Conservation (phyloP, 2,888 invertebrate species). For the Lepeophtheirus nordmannii region DNA sequence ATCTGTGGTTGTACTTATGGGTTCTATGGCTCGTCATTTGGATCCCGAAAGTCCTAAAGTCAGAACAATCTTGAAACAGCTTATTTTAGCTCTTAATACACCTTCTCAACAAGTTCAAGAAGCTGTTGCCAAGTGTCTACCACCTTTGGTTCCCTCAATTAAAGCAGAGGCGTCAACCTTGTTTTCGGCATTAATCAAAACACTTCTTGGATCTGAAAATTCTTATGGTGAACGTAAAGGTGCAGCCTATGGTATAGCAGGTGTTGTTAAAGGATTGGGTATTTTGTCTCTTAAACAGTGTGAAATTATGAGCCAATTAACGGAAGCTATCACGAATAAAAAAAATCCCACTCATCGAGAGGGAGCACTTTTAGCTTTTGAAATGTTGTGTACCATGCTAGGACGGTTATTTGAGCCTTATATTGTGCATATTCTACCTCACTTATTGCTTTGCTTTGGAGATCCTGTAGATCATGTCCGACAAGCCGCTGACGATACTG, state of each 20-base stretch:
- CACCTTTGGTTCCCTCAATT: slow-evolving; percentile 78
- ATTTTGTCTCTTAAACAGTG: slow-evolving; percentile 85
- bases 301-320: slow-evolving; percentile 84
- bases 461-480: slow-evolving; percentile 75
- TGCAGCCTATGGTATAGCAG: slow-evolving; percentile 92
- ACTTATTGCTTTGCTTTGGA: slow-evolving; percentile 84
- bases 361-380: slow-evolving; percentile 90
- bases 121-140: slow-evolving; percentile 88
- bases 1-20: slow-evolving; percentile 91
- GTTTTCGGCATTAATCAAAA: slow-evolving; percentile 67
- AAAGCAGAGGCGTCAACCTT: slow-evolving; percentile 76
- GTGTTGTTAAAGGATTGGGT: slow-evolving; percentile 85
- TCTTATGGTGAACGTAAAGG: slow-evolving; percentile 86
- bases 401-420: slow-evolving; percentile 96
- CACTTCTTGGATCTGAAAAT: slow-evolving; percentile 55
- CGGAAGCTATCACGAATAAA: slow-evolving; percentile 81
- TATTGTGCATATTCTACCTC: slow-evolving; percentile 88
- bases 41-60: slow-evolving; percentile 40
- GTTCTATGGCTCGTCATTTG: slow-evolving; percentile 86
- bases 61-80: slow-evolving; percentile 68
- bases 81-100: slow-evolving; percentile 79
- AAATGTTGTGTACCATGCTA: slow-evolving; percentile 84
- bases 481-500: slow-evolving; percentile 88
- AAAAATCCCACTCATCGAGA: slow-evolving; percentile 86
- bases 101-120: slow-evolving; percentile 97